A percentile compares a stretch with the other conserved stretches of the same genome.
These are phyloP conservation scores for Malurus elegans DNA, from an alignment of 2,113 vertebrate genomes.

Conservation along the genomic window DNA sequence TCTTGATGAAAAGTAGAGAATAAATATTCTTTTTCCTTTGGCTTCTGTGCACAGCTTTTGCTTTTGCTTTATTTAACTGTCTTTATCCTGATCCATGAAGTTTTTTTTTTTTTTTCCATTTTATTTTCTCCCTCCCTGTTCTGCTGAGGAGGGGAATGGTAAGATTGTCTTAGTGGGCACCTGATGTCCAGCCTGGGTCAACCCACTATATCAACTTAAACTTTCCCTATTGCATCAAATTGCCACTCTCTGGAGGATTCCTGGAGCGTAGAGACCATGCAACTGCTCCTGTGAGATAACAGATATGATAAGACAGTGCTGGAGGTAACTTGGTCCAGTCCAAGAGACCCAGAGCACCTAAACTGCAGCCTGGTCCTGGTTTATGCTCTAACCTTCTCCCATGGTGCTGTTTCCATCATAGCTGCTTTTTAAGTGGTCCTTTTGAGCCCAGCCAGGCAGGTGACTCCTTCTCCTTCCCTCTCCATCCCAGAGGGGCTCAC, in stretches of 20 bases:
- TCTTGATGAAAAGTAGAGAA: background rate
- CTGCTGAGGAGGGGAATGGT: background rate
- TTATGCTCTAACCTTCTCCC: background rate
- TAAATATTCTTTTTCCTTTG: background rate
- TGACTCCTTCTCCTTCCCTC: background rate
- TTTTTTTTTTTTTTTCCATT: accelerated
- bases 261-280: background rate
- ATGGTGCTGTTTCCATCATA: background rate
- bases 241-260: background rate
- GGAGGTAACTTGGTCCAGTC: background rate
- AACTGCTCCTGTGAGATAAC: background rate
- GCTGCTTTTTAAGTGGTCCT: background rate
- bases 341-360: background rate
- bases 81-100: background rate
- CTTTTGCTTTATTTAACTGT: background rate
- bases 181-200: background rate
- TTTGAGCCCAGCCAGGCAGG: background rate
- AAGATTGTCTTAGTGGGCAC: background rate
- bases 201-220: background rate
- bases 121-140: background rate
- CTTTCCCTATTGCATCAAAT: background rate
- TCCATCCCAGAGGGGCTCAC: background rate
- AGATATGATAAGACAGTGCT: background rate
- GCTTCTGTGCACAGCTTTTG: background rate
- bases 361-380: background rate